A percentile compares a stretch with the other conserved stretches of the same genome.
Conservation (phyloP, 2,113 vertebrate species). For the Proterorhinus semilunaris region DNA sequence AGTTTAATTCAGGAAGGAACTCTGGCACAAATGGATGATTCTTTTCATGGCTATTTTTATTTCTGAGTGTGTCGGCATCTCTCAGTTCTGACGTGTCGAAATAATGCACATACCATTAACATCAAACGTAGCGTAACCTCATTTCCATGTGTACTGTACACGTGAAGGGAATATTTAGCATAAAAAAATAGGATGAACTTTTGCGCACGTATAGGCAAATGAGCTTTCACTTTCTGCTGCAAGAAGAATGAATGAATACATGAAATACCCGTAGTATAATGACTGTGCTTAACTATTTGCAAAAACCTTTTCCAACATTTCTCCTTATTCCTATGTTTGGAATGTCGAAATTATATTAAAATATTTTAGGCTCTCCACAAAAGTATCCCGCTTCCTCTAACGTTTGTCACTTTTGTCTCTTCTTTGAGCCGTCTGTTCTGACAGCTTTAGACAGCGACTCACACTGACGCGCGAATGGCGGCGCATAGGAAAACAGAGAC, state of each 20-base stretch:
- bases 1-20: too few relatives aligned
- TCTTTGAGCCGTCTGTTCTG: not conserved
- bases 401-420: not conserved
- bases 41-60: not conserved
- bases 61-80: not conserved
- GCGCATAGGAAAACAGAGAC: constrained; percentile 27
- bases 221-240: too few relatives aligned
- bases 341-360: not conserved
- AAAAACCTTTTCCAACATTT: too few relatives aligned
- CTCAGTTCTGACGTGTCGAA: not conserved
- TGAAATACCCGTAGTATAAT: too few relatives aligned
- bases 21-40: not conserved
- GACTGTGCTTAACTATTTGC: too few relatives aligned
- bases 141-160: not conserved
- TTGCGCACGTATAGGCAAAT: too few relatives aligned
- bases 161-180: too few relatives aligned
- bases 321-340: too few relatives aligned
- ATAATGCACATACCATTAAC: constrained; percentile 9
- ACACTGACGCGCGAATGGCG: constrained; percentile 12
- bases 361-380: not conserved
- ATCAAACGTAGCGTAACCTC: not conserved
- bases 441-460: constrained; percentile 5
- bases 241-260: too few relatives aligned
- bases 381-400: not conserved
- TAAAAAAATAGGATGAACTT: too few relatives aligned